Evolutionary conservation across 2,797 vertebrate species (phyloP), one percentile per base, ranked within the genome.

Genomic region (Enteromius radiatus): DNA sequence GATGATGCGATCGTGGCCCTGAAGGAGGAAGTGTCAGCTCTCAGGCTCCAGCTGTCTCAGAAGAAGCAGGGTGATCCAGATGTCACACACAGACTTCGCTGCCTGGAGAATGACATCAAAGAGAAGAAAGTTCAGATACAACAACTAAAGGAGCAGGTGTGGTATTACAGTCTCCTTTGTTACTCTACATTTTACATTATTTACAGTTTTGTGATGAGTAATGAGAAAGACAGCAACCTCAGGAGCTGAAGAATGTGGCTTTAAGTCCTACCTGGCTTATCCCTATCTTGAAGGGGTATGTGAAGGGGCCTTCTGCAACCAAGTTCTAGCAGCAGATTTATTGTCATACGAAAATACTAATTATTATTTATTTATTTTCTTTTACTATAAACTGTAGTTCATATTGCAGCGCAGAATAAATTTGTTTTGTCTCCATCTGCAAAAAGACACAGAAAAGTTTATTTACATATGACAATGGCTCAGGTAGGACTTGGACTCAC

Each of bases 181-280:
- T 68, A 52, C 47, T 43, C 54, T 43, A 9, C 23, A 26, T 19
- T 76, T 26, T 26, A 45, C 56, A 76, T 45, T 28, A 63, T 47
- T 45, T 45, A 12, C 2, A 45, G 10, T 36, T 76, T 19, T 63
- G 14, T 54, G 63, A 38, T n/a, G 23, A n/a, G 31, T 95, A 95
- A 95, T 94, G 93, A 93, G 94, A 94, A 95, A 95, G 93, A 93
- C 92, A 94, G 94, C 94, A 95, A 93, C 92, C 92, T 93, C 93
- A 91, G 92, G 93, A 95, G 93, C 93, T 93, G 93, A 92, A 91
- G 92, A 94, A 94, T 95, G 93, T 95, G 93, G 92, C 94, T 95
- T 94, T 93, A 91, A 94, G 93, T 94, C 94, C 92, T 93, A 94
- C 92, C 93, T 94, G 93, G 73, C 21, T 59, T 31, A 52, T 52